Evolutionary conservation across 1,140 invertebrate genomes (phyloP), one percentile per base, ranked within the genome.

Genomic region (Panulirus ornatus): DNA sequence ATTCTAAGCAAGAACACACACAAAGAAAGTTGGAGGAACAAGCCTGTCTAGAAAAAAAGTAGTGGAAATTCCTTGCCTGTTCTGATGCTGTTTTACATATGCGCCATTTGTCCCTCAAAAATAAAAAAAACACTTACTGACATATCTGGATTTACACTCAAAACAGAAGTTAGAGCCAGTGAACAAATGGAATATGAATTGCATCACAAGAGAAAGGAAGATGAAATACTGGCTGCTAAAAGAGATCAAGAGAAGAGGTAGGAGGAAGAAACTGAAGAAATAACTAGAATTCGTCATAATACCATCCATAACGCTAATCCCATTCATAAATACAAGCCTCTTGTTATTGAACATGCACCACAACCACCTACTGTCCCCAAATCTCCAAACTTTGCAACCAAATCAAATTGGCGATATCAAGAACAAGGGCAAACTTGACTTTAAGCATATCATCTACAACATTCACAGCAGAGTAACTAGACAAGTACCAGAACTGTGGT

Each of bases 21-120:
- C 66, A 63, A 27, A 63, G 30, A 30, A n/a, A n/a, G 70, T 75
- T 92, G 54, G 92, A 92, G 87, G 93, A 93, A 27, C 91, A 92
- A 36, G 91, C 92, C 14, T 86, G 88, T 14, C 3, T 63, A 14
- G 87, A 87, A 2, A 76, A 40, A 22, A 54, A 88, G 36, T 40
- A 70, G 42, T 42, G 86, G 34, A 73, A 63, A 38, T 95, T 95
- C 92, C 94, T 94, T 91, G 95, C 95, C 5, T 92, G 93, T 76
- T 94, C 94, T 11, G 92, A 94, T n/a, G 92, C 88, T 6, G 94
- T 95, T 27, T 87, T 95, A 0, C 91, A 94, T n/a, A 94, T 94
- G 90, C 93, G 86, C 95, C 95, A 6, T 95, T 95, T 93, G 92
- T 94, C 58, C 95, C 95, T 6, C 93, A 93, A 75, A 93, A 93